Base-by-base conservation (phyloP, 2,888 invertebrate genomes). In the Catonia carolina region DNA sequence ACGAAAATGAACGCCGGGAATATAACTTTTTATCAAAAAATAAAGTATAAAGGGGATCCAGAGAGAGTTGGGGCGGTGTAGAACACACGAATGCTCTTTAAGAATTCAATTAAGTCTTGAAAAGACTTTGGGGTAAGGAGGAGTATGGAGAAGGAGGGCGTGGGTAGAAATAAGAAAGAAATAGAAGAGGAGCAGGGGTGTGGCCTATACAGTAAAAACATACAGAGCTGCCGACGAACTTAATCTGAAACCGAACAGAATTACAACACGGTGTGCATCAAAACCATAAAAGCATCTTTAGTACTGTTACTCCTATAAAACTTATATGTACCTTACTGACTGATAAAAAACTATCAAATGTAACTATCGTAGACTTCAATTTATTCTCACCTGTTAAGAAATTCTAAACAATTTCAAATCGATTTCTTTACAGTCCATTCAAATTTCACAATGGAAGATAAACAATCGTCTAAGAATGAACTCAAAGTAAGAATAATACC, bases 21-120 rank as follows among this genome's bases (percentile, higher is more conserved):
- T 58, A 54, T 58, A 58, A 57, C 57, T 60, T 60, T 56, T 57
- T 57, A 57, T 53, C 52, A 57, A 56, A 60, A 56, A 56, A 53
- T 45, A 54, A 39, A 41, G 52, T 52, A 41, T 52, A 52, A 52
- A 52, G 50, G 55, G 41, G 55, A 15, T 52, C 23, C 23, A 23
- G 48, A 36, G 55, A 37, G 48, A 27, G 27, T 5, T 20, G 41
- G 42, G 45, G 47, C 45, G 45, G 22, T 27, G 41, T 41, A 52
- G 52, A 52, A 52, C 52, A 52, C 52, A 52, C 52, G 52, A 52
- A 52, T 52, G 52, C 52, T 52, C 41, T 52, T 52, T 52, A 52
- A 52, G 52, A 52, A 52, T 52, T 52, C 52, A 52, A 52, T 52
- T 52, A 52, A 52, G 52, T 39, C 27, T 27, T 41, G 52, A 41